Evolutionary conservation across 2,797 vertebrate species (phyloP).

Genomic region (Somateria mollissima): DNA sequence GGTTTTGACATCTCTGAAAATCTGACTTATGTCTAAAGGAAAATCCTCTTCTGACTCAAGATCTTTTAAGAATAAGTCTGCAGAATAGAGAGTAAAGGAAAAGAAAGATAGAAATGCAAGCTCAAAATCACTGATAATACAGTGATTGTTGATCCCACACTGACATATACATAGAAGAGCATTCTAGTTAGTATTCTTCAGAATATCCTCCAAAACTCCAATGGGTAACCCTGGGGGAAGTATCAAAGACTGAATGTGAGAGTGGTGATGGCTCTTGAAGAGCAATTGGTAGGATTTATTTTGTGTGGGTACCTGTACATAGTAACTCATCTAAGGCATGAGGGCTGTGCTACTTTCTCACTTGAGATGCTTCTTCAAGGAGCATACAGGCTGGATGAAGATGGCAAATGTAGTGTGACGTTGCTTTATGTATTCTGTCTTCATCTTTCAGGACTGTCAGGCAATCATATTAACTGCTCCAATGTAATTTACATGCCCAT

Average conservation of each 20-base stretch:
- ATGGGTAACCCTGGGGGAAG: background rate
- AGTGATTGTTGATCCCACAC: background rate
- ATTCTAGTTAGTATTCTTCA: background rate
- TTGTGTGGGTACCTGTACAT: background rate
- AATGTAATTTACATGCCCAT: background rate
- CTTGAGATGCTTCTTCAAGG: background rate
- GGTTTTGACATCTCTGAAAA: background rate
- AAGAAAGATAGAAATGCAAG: background rate
- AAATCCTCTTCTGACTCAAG: background rate
- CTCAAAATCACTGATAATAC: background rate
- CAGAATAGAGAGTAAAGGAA: background rate
- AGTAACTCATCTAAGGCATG: background rate
- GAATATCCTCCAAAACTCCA: background rate
- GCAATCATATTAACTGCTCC: background rate
- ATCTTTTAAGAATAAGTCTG: background rate
- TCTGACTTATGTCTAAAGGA: background rate
- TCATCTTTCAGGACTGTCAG: background rate
- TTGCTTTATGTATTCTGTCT: background rate
- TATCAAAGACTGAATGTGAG: background rate
- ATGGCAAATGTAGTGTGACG: background rate
- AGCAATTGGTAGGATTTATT: background rate
- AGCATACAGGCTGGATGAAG: background rate
- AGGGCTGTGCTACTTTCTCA: background rate
- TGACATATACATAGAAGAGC: background rate
- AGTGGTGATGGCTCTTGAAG: background rate